A percentile compares a stretch with the other conserved stretches of the same genome.
Conservation (phyloP, 2,797 vertebrate genomes). For the Cercopithecus neglectus region DNA sequence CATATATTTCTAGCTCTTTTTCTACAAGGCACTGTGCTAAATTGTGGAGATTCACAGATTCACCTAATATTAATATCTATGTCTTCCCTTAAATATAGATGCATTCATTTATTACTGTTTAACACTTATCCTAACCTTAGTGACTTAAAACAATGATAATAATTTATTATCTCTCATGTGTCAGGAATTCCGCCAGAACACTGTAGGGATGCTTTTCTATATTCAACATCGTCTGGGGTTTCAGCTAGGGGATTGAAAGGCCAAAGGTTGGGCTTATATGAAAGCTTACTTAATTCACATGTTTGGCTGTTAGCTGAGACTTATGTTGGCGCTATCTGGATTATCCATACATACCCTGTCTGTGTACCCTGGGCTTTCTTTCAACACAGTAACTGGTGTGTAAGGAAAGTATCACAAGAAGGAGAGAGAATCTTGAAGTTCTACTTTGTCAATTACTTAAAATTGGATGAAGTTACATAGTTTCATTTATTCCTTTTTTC, state of each 20-base stretch:
- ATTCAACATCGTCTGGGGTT: background rate
- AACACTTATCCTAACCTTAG: background rate
- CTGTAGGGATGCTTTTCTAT: background rate
- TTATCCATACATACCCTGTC: background rate
- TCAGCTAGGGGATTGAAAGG: no score
- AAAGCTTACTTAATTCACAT: background rate
- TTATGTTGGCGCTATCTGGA: background rate
- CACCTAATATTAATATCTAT: background rate
- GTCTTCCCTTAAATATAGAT: background rate
- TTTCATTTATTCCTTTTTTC: background rate
- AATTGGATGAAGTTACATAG: background rate
- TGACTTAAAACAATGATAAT: background rate
- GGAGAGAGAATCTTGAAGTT: background rate
- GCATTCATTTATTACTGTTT: background rate
- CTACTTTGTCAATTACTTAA: background rate
- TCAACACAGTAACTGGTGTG: background rate
- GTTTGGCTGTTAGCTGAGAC: background rate
- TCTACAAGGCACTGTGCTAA: background rate
- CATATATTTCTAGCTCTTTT: background rate
- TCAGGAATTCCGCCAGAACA: background rate
- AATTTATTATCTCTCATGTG: background rate
- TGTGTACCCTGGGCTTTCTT: background rate
- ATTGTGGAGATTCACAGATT: background rate
- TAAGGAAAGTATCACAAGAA: background rate
- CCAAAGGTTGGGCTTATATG: background rate